Percentiles rank a stretch among this genome's conserved stretches.
Evolutionary conservation across 1,140 invertebrate species (phyloP).

Genomic region (Acromyrmex charruanus): DNA sequence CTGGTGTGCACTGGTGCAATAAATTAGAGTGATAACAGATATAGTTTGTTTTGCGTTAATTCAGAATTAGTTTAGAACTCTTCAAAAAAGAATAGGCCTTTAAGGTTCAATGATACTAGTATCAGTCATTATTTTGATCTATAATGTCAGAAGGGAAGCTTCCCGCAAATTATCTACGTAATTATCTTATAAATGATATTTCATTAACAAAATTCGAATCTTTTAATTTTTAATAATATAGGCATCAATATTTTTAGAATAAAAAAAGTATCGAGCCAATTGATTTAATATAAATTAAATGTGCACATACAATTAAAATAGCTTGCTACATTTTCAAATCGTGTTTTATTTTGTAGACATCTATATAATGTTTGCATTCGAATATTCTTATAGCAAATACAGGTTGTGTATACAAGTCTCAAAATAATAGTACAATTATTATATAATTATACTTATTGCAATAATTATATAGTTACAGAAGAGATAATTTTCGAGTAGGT

Average conservation of each 20-base stretch:
- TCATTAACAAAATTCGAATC: neutral
- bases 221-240: neutral
- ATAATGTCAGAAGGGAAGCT: neutral
- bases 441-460: neutral
- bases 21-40: too few relatives aligned
- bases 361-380: neutral
- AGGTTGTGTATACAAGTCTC: neutral
- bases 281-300: neutral
- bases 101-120: neutral
- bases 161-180: neutral
- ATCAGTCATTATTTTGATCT: conserved; percentile 13
- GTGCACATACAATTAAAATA: neutral
- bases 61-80: too few relatives aligned
- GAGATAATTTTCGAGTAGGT: neutral
- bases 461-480: neutral
- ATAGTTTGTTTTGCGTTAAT: too few relatives aligned
- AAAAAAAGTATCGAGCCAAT: neutral
- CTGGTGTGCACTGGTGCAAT: too few relatives aligned
- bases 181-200: neutral
- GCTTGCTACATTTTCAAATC: neutral
- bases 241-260: neutral
- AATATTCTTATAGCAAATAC: neutral
- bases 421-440: neutral
- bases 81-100: too few relatives aligned
- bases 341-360: neutral